Conservation (phyloP, 2,888 invertebrate species). For the Ormyrus rosae region DNA sequence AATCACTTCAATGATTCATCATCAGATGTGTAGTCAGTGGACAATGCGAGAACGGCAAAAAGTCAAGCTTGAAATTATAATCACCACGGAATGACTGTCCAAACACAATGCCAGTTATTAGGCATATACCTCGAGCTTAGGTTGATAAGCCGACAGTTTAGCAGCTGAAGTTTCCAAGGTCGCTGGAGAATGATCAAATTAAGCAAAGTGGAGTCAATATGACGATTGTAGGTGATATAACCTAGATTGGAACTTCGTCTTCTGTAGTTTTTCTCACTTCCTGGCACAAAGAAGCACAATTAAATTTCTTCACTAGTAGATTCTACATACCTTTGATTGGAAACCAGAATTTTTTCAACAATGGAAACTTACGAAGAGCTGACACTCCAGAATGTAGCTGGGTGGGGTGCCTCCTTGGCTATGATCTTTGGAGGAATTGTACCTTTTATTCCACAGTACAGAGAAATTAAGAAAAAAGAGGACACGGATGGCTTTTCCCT, state of each 20-base stretch:
- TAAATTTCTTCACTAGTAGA: constrained; percentile 3
- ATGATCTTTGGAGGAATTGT: constrained; percentile 97
- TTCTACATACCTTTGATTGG: not conserved
- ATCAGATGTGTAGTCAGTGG: constrained; percentile 4
- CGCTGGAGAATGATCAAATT: constrained; percentile 34
- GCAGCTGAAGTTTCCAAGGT: constrained; percentile 4
- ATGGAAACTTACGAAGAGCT: constrained; percentile 74
- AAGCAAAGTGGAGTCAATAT: constrained; percentile 20
- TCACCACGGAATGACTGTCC: constrained; percentile 9
- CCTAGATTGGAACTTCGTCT: constrained; percentile 3
- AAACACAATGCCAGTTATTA: not conserved
- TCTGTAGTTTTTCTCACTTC: too few species aligned
- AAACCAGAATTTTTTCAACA: constrained; percentile 36
- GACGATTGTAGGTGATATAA: constrained; percentile 39
- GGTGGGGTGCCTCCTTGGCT: constrained; percentile 89
- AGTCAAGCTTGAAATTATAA: not conserved
- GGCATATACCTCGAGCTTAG: not conserved
- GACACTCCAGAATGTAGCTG: constrained; percentile 85
- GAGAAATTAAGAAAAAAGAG: constrained; percentile 92
- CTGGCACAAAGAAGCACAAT: too few species aligned
- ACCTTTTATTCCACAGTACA: constrained; percentile 97
- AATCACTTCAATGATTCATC: not conserved
- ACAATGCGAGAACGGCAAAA: not conserved
- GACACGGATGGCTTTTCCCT: constrained; percentile 98
- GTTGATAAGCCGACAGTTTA: constrained; percentile 24